phyloP scores from a whole-genome alignment of 2,888 invertebrate species.

The Lutraria lutraria region DNA sequence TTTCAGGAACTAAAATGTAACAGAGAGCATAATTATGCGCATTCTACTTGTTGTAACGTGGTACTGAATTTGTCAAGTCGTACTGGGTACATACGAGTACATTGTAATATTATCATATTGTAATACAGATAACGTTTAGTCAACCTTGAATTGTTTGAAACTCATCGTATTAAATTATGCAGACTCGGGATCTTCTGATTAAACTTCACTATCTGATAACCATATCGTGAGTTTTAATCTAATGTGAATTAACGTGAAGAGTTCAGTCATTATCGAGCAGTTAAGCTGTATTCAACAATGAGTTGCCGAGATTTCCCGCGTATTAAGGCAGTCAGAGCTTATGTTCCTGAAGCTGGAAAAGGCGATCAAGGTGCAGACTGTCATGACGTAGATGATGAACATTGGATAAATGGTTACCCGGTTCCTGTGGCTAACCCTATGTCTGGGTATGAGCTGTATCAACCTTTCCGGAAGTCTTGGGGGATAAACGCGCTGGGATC shows the following conservation, averaged over 20 bases:
- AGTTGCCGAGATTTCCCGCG: slow-evolving; percentile 72
- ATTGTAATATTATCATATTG: no score
- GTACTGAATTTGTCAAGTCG: no score
- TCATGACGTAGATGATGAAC: slow-evolving; percentile 83
- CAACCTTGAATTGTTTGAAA: no score
- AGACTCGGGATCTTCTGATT: background rate
- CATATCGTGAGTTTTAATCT: background rate
- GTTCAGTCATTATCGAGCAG: background rate
- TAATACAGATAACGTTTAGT: no score
- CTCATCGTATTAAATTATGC: background rate
- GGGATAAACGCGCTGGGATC: slow-evolving; percentile 85
- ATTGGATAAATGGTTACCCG: slow-evolving; percentile 84
- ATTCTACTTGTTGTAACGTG: no score
- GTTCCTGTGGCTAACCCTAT: slow-evolving; percentile 84
- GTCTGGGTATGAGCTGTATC: slow-evolving; percentile 81
- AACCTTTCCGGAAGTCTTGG: slow-evolving; percentile 82
- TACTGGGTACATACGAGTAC: no score
- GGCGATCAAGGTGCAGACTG: slow-evolving; percentile 84
- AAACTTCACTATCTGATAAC: background rate
- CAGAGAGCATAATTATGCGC: no score
- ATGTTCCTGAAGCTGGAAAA: slow-evolving; percentile 68
- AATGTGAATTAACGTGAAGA: background rate
- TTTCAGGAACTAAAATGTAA: no score
- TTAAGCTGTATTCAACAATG: slow-evolving; percentile 33
- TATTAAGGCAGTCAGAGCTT: slow-evolving; percentile 81